Evolutionary conservation across 2,888 invertebrate species (phyloP).

Genomic region (Amitus sp.): DNA sequence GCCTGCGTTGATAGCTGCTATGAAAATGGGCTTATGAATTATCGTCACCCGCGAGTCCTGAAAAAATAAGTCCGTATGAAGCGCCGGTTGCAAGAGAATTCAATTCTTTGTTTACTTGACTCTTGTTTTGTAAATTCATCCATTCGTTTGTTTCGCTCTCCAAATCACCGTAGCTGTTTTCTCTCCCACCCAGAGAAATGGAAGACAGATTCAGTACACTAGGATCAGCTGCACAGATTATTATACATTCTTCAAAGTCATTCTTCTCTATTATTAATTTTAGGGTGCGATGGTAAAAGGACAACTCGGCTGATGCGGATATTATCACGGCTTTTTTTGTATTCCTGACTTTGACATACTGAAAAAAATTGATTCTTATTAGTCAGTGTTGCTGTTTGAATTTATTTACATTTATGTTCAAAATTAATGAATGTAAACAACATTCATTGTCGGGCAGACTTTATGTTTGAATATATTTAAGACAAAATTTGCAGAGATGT

Average conservation of each 20-base stretch:
- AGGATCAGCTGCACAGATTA: slow-evolving; percentile 70
- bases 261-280: slow-evolving; percentile 72
- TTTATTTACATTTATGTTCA: too few relatives aligned
- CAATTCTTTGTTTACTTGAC: slow-evolving; percentile 42
- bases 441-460: too few relatives aligned
- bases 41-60: slow-evolving; percentile 73
- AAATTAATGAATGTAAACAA: too few relatives aligned
- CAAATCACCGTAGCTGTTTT: slow-evolving; percentile 62
- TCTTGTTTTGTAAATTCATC: slow-evolving; percentile 63
- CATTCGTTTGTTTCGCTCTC: slow-evolving; percentile 67
- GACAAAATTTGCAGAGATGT: too few relatives aligned
- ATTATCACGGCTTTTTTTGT: slow-evolving; percentile 69
- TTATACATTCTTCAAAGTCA: slow-evolving; percentile 71
- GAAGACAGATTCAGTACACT: slow-evolving; percentile 69
- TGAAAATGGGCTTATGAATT: slow-evolving; percentile 72
- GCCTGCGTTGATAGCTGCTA: slow-evolving; percentile 69
- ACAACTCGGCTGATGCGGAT: slow-evolving; percentile 70
- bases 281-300: slow-evolving; percentile 69
- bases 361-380: slow-evolving; percentile 27
- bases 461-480: too few relatives aligned
- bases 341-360: slow-evolving; percentile 61
- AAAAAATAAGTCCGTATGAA: too few relatives aligned
- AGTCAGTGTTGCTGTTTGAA: too few relatives aligned
- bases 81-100: too few relatives aligned
- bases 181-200: slow-evolving; percentile 56